Evolutionary conservation across 2,113 vertebrate genomes (phyloP), one percentile per base, ranked within the genome.

Genomic region (Miniopterus natalensis): DNA sequence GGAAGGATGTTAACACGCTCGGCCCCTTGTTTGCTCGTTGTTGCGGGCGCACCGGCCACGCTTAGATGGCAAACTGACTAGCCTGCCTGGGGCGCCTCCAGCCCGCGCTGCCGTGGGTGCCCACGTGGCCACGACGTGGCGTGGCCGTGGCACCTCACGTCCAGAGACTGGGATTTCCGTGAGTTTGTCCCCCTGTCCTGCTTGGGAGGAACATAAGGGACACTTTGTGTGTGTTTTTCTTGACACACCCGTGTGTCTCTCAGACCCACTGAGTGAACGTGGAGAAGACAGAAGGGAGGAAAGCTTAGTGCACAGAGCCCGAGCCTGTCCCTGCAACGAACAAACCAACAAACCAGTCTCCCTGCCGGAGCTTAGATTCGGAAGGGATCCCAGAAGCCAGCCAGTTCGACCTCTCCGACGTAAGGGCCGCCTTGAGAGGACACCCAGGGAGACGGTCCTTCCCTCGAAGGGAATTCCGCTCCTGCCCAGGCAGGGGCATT

Each of bases 1-100:
- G 92, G 98, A 98, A 98, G 98, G 66, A 98, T 97, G 98, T 98
- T 98, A 98, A 97, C 98, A 98, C 96, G 97, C 98, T 98, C 45
- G 0, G 97, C 95, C 87, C 89, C 97, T 98, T 98, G 98, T 98
- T 98, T 98, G 97, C 98, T 98, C 98, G 96, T 98, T 98, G 98
- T 97, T 96, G 96, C 97, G 81, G 97, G 97, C 94, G 91, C 96
- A 93, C 94, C 96, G 97, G 98, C 98, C 97, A 98, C 97, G 98
- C 98, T 98, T 98, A 98, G 97, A n/a, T 97, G 96, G 96, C 90
- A 97, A 97, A 96, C 98, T 97, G 98, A 98, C 98, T 40, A 80
- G 36, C 96, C 96, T 97, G 90, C 96, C 97, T 98, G 97, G 98
- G 94, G 93, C 94, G 90, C 96, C 90, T 92, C 97, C 96, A 94